Evolutionary conservation across 2,888 invertebrate genomes (phyloP).

Genomic region (Phymatocera aterrima): DNA sequence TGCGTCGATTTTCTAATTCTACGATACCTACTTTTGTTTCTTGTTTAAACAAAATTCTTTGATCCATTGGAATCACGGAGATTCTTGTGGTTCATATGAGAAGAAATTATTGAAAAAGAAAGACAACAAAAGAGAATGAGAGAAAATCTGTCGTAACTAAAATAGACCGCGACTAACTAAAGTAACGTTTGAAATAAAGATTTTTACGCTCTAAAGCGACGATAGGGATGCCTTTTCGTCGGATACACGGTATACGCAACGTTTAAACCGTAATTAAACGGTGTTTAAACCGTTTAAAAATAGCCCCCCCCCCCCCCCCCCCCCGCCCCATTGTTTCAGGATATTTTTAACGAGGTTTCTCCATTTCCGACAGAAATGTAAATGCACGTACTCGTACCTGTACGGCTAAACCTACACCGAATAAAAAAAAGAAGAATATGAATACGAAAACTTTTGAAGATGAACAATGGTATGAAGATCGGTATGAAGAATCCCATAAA

Average conservation of each 20-base stretch:
- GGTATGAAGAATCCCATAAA: not conserved
- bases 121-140: not conserved
- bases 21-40: not conserved
- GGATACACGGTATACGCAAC: not conserved
- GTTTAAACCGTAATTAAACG: conserved; percentile 26
- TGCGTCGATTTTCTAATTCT: not conserved
- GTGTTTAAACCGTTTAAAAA: conserved; percentile 26
- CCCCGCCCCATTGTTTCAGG: not conserved
- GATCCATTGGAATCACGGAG: too few relatives aligned
- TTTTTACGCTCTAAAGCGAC: conserved; percentile 30
- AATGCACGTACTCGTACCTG: too few relatives aligned
- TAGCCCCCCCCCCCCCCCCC: too few relatives aligned
- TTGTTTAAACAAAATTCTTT: too few relatives aligned
- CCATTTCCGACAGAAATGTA: too few relatives aligned
- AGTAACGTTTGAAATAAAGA: conserved; percentile 39
- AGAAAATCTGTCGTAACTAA: conserved; percentile 4
- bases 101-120: not conserved
- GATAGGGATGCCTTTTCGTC: conserved; percentile 20
- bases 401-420: too few relatives aligned
- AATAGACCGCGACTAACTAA: conserved; percentile 26
- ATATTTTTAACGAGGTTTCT: not conserved
- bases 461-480: not conserved
- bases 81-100: too few relatives aligned
- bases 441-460: not conserved
- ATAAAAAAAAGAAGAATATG: too few relatives aligned